These are phyloP conservation scores for Kobus ellipsiprymnus DNA, from an alignment of 2,113 vertebrate genomes.

Conservation along the genomic window DNA sequence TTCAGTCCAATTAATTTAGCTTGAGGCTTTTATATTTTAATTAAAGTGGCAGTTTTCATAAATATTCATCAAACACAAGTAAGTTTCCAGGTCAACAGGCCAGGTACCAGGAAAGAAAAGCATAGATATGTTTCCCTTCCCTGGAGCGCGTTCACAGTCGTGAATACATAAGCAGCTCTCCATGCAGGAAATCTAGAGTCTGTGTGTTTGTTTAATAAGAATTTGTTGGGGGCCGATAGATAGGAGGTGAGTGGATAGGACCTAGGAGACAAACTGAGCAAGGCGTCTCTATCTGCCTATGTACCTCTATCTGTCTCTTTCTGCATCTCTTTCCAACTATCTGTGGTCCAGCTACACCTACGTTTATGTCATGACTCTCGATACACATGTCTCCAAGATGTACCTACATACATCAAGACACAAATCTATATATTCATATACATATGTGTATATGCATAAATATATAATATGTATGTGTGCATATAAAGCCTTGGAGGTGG, in stretches of 20 bases:
- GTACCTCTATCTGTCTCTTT: neutral
- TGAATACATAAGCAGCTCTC: neutral
- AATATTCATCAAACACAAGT: slow-evolving; percentile 73
- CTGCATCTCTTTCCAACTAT: neutral
- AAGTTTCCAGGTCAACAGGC: slow-evolving; percentile 44
- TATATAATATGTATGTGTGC: no score
- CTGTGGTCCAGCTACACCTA: neutral
- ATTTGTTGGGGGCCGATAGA: no score
- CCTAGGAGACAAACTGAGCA: rapidly evolving
- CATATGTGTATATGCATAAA: no score
- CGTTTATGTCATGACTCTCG: rapidly evolving
- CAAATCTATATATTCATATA: neutral
- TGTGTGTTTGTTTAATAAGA: neutral
- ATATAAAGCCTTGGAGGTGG: neutral
- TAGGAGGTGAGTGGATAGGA: neutral
- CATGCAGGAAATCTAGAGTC: rapidly evolving
- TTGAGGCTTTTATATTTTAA: slow-evolving; percentile 71
- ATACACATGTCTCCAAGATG: rapidly evolving
- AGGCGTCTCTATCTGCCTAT: rapidly evolving
- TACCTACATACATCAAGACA: neutral
- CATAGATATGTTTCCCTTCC: rapidly evolving
- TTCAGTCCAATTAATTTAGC: slow-evolving; percentile 72
- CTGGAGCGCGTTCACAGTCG: neutral
- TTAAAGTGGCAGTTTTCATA: slow-evolving; percentile 69
- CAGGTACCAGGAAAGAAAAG: neutral